Conservation (phyloP, 2,888 invertebrate genomes). For the Drosophila monieri region DNA sequence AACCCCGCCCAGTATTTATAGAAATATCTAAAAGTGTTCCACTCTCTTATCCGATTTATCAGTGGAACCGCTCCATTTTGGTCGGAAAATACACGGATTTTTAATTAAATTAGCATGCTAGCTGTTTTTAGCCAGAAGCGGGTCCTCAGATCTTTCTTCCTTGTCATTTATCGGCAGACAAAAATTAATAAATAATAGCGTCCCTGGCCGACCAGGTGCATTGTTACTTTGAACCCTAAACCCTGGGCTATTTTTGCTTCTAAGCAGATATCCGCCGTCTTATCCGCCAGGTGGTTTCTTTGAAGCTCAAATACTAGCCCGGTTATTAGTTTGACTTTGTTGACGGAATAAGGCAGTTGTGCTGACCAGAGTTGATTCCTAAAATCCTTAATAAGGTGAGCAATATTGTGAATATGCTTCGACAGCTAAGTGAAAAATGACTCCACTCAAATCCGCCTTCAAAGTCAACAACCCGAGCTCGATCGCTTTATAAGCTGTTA, state of each 20-base stretch:
- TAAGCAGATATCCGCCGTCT: slow-evolving; percentile 28
- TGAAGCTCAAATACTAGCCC: slow-evolving; percentile 14
- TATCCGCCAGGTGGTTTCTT: slow-evolving; percentile 46
- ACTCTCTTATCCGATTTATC: slow-evolving; percentile 31
- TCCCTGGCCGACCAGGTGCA: slow-evolving; percentile 29
- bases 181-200: slow-evolving; percentile 49
- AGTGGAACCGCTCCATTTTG: slow-evolving; percentile 25
- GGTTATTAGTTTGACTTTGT: slow-evolving; percentile 46
- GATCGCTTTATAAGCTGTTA: slow-evolving; percentile 29
- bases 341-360: slow-evolving; percentile 28
- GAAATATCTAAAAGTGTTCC: slow-evolving; percentile 41
- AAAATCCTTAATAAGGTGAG: slow-evolving; percentile 34
- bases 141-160: slow-evolving; percentile 52
- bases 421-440: slow-evolving; percentile 11
- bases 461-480: slow-evolving; percentile 44
- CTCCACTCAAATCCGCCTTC: slow-evolving; percentile 15
- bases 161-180: slow-evolving; percentile 31
- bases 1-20: slow-evolving; percentile 34
- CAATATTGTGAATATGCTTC: slow-evolving; percentile 4
- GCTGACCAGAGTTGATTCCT: not conserved
- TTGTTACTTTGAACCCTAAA: slow-evolving; percentile 30
- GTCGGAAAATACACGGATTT: slow-evolving; percentile 39
- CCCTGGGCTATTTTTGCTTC: slow-evolving; percentile 12
- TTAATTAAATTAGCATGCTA: slow-evolving; percentile 62
- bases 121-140: slow-evolving; percentile 35